Conservation (phyloP, 2,113 vertebrate species). For the Uropsilus gracilis region DNA sequence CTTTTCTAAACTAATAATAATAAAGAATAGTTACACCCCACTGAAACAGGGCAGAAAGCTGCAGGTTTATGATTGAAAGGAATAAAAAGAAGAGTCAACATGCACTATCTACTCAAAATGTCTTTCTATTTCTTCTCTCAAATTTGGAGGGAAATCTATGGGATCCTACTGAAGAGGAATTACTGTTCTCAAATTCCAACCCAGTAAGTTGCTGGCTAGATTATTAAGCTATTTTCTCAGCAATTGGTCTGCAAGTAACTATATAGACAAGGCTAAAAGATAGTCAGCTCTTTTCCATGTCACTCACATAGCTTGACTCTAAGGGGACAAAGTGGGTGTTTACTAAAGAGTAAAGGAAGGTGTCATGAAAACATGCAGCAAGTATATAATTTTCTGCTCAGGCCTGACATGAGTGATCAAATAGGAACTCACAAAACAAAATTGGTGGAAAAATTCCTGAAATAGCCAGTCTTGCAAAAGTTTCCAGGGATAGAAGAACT, state of each 20-base stretch:
- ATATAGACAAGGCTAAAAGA: background rate
- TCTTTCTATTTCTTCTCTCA: background rate
- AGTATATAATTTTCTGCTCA: background rate
- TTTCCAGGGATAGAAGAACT: background rate
- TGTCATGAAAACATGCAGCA: background rate
- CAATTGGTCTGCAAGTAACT: background rate
- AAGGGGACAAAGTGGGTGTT: background rate
- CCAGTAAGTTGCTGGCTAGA: background rate
- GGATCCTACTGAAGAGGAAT: background rate
- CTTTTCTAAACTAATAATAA: conserved; percentile 39
- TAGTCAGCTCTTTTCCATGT: background rate
- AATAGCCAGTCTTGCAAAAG: background rate
- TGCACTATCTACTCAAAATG: background rate
- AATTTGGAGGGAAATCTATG: background rate
- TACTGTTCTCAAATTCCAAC: background rate
- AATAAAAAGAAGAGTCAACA: conserved; percentile 6
- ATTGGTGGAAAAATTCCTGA: background rate
- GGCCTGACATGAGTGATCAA: background rate
- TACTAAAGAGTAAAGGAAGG: background rate
- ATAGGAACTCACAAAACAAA: background rate
- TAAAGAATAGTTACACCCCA: background rate
- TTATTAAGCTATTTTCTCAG: background rate
- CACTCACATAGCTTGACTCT: background rate
- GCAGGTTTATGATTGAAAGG: background rate
- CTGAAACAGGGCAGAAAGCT: background rate